Evolutionary conservation across 1,140 invertebrate genomes (phyloP).

Genomic region (Ips nitidus): DNA sequence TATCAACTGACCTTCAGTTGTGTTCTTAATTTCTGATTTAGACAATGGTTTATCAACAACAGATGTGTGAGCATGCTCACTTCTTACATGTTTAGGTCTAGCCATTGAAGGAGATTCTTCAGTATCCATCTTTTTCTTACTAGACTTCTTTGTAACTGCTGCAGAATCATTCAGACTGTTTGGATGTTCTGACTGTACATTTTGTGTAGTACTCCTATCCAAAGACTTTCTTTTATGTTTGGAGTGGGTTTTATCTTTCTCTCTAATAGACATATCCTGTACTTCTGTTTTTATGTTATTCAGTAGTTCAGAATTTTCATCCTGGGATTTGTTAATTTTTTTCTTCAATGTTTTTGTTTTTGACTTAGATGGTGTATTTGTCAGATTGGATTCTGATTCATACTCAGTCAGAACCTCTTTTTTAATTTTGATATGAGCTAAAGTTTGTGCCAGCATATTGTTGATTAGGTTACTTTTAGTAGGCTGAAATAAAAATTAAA

Average conservation of each 20-base stretch:
- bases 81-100: not conserved
- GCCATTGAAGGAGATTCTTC: not conserved
- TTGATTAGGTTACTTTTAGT: not conserved
- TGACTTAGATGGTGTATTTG: not conserved
- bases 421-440: not conserved
- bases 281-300: not conserved
- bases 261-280: not conserved
- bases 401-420: not conserved
- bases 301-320: not conserved
- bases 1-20: not conserved
- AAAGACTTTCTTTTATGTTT: too few species aligned
- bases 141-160: too few species aligned
- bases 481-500: too few species aligned
- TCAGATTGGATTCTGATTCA: not conserved
- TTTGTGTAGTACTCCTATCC: too few species aligned
- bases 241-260: not conserved
- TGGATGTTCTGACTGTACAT: too few species aligned
- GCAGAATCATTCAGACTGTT: too few species aligned
- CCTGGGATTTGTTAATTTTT: not conserved
- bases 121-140: not conserved
- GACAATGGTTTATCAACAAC: not conserved
- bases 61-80: not conserved
- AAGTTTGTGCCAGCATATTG: not conserved
- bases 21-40: not conserved
- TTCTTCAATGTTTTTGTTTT: conserved; percentile 4